Evolutionary conservation across 2,888 invertebrate species (phyloP), one percentile per base, ranked within the genome.

Genomic region (Nezara viridula): DNA sequence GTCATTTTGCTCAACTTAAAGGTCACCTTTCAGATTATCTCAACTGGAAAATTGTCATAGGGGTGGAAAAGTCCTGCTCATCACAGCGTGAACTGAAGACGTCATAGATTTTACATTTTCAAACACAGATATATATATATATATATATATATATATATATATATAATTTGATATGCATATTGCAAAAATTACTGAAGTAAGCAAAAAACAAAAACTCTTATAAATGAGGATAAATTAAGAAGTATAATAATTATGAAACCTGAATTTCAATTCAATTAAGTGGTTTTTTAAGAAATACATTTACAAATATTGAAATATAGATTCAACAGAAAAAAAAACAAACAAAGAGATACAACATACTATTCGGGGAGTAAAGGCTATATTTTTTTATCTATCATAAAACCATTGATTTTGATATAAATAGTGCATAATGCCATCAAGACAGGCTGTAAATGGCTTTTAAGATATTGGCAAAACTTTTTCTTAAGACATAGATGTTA

Each of bases 31-130:
- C 81, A 81, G n/a, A 47, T n/a, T 81, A 81, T n/a, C 44, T 44
- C 44, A 81, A 44, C 81, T 44, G 81, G 81, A 81, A 81, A 81
- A 81, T 81, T 81, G 81, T 81, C 44, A 44, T 81, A 81, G 81
- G 44, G 21, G 81, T 81, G 81, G 81, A 81, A 81, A 81, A 44
- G 81, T 47, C n/a, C 44, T 44, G 81, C 21, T 47, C 16, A 81
- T 44, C 81, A 14, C 10, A 47, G 44, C n/a, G 24, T 81, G 37
- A 81, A 81, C 66, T 73, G 19, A n/a, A 81, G 81, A n/a, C n/a
- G 19, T 81, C 81, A 47, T 81, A 37, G 81, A n/a, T 73, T 73
- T 21, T 21, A 73, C n/a, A 37, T 32, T 66, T 66, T 66, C 9
- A 60, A 60, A 27, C 7, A 60, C 10, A 27, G 6, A 27, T 60